phyloP scores from a whole-genome alignment of 2,797 vertebrate species.

The Salmo trutta region DNA sequence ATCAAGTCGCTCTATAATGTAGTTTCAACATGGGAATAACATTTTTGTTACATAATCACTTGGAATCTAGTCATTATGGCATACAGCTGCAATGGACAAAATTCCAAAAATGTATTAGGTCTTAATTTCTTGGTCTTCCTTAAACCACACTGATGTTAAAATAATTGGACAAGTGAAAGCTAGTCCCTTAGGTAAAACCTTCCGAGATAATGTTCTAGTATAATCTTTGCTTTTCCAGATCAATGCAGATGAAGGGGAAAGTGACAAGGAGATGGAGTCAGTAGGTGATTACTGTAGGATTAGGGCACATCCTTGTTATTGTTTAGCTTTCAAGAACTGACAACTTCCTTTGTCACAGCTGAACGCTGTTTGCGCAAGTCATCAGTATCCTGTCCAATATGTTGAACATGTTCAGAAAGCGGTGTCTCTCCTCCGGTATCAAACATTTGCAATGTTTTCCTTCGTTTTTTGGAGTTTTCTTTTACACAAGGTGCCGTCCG shows the following conservation, averaged over 20 bases:
- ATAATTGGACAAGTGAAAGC: not conserved
- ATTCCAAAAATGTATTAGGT: not conserved
- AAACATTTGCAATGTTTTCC: slow-evolving; percentile 14
- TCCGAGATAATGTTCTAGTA: not conserved
- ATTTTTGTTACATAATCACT: not conserved
- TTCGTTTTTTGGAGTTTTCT: slow-evolving; percentile 23
- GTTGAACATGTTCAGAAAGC: not conserved
- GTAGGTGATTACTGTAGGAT: not conserved
- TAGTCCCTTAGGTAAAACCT: not conserved
- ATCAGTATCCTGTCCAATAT: not conserved
- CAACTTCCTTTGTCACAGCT: not conserved
- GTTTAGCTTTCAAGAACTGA: not conserved
- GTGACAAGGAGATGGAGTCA: not conserved
- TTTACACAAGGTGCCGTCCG: slow-evolving; percentile 61
- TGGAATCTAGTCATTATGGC: not conserved
- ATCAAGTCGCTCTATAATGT: not conserved
- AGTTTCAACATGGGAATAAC: not conserved
- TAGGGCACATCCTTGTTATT: not conserved
- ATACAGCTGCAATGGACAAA: not conserved
- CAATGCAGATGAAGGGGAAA: not conserved
- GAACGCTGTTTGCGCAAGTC: not conserved
- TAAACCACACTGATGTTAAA: not conserved
- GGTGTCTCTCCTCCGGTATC: slow-evolving; percentile 28
- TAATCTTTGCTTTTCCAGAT: not conserved
- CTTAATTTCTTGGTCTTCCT: not conserved